Base-by-base conservation (phyloP, 2,797 vertebrate genomes). In the Lutjanus campechanus region DNA sequence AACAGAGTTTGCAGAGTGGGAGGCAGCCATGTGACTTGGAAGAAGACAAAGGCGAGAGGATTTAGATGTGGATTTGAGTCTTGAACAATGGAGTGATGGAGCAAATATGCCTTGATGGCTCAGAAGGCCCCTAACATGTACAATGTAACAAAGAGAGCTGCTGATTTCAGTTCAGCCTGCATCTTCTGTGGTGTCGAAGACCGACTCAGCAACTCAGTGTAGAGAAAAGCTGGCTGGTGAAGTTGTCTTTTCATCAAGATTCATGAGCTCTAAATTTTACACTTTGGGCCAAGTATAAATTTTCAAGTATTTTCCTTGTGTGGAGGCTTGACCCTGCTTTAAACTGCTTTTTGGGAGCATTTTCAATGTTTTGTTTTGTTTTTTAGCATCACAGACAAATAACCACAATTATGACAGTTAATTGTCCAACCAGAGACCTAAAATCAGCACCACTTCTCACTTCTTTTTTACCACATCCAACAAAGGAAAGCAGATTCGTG, bases 71-170 rank as follows among this genome's bases (percentile, higher is more conserved):
- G 74, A 89, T 93, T 87, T 88, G 77, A 88, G 76, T 87, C 50
- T 80, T 77, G 68, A 88, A 89, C 83, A 90, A 84, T 88, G 72
- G 67, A 81, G 71, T 80, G 79, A 86, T 90, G 83, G 53, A 81
- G 88, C 72, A 92, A 89, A 89, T 83, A 87, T 88, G 85, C 64
- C 80, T 85, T 83, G 80, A 79, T 88, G 82, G 82, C 83, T 87
- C 82, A 85, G 73, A 69, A 77, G 71, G 64, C 72, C 65, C 75
- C 47, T 20, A 69, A 63, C 60, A 8, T 64, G 29, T 36, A 36
- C 29, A 36, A 36, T 36, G 40, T 20, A 69, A 89, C 83, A 87
- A 87, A 83, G 76, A 64, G 50, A 68, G 67, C 80, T 77, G 36
- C 78, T 69, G 69, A 73, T 84, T 81, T 82, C 76, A 74, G 19